phyloP scores from a whole-genome alignment of 1,140 invertebrate genomes.

The Drosophila leontia region DNA sequence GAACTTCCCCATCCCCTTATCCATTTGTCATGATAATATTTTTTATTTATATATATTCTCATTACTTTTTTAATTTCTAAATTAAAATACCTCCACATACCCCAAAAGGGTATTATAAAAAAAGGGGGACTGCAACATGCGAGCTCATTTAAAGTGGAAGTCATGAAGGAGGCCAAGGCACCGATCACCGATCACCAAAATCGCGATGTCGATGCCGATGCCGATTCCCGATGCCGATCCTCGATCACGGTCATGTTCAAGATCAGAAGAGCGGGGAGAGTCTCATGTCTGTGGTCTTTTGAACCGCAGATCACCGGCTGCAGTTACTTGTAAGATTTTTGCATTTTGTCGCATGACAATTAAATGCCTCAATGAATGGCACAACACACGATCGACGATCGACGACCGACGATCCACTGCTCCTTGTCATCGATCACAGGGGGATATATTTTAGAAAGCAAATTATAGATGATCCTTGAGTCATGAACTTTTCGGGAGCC shows the following conservation, averaged over 20 bases:
- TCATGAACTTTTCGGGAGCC: slow-evolving; percentile 70
- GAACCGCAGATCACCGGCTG: slow-evolving; percentile 59
- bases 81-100: neutral
- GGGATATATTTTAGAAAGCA: slow-evolving; percentile 73
- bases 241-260: slow-evolving; percentile 54
- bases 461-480: slow-evolving; percentile 74
- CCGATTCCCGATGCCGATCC: slow-evolving; percentile 31
- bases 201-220: slow-evolving; percentile 47
- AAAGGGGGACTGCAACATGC: slow-evolving; percentile 51
- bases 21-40: too few relatives aligned
- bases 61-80: neutral
- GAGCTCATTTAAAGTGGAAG: slow-evolving; percentile 74
- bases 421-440: slow-evolving; percentile 67
- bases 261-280: slow-evolving; percentile 45
- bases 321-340: slow-evolving; percentile 59
- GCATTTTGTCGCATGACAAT: slow-evolving; percentile 79
- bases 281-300: slow-evolving; percentile 63
- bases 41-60: neutral
- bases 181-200: slow-evolving; percentile 63
- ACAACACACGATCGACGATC: slow-evolving; percentile 62
- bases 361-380: slow-evolving; percentile 77
- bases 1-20: too few relatives aligned
- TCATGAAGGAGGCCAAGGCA: slow-evolving; percentile 52
- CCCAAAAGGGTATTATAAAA: slow-evolving; percentile 14
- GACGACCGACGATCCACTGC: slow-evolving; percentile 7